Evolutionary conservation across 2,797 vertebrate species (phyloP), one percentile per base, ranked within the genome.

Genomic region (Champsocephalus esox): DNA sequence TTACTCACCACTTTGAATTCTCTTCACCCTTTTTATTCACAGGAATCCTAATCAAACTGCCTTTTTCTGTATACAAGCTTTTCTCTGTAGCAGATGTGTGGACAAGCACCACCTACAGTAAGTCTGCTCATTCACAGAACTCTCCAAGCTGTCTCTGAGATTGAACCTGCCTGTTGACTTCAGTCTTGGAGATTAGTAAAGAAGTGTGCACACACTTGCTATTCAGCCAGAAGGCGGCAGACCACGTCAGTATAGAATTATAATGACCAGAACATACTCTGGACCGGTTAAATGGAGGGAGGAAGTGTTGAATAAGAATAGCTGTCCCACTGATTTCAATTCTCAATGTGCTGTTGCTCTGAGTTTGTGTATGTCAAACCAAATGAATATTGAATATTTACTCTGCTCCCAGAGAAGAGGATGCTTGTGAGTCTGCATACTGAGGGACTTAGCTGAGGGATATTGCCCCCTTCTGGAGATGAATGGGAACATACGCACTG

Each of bases 111-210:
- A 62, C 60, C 80, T 81, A 2, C 21, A 21, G 21, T 21, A 64
- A 82, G 81, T 74, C 70, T 41, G 67, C 71, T 77, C 70, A 75
- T 65, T 80, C 54, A 58, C 38, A 60, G 46, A 70, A 77, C 72
- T 85, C 79, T 78, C 71, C 46, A 19, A 59, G 83, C 74, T 62
- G 48, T 86, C 84, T 79, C 82, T n/a, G 49, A 88, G 89, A 85
- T 84, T 92, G 88, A 91, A 91, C 87, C 87, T 73, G 86, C 89
- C 82, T 88, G 86, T 93, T 92, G 90, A 91, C 88, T 91, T 57
- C 79, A 38, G 74, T 77, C 84, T 73, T 72, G 59, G 86, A 85
- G 89, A 92, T 89, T 92, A 92, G 77, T 43, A 2, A 73, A 78
- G 79, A 81, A 88, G 75, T 80, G 83, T 80, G 80, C 80, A 87